Evolutionary conservation across 2,888 invertebrate species (phyloP).

Genomic region (Lampropteryx suffumata): DNA sequence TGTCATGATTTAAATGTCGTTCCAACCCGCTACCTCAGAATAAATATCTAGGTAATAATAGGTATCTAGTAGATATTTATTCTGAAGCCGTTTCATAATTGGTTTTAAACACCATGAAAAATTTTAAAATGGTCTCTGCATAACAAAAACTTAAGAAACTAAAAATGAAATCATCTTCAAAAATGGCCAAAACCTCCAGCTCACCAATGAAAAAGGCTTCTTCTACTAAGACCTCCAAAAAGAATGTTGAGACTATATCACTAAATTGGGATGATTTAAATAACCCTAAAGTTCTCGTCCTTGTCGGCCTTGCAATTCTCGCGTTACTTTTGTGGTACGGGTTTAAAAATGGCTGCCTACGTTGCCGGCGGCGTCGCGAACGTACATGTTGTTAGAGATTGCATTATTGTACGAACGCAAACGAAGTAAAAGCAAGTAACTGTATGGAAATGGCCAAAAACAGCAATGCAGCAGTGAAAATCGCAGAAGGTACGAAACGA

Average conservation of each 20-base stretch:
- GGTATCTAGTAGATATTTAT: too few relatives aligned
- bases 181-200: constrained; percentile 10
- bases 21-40: too few relatives aligned
- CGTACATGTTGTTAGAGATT: constrained; percentile 6
- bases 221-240: constrained; percentile 2
- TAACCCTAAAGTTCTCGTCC: constrained; percentile 13
- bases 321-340: constrained; percentile 17
- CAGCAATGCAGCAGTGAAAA: neutral
- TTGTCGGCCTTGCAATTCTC: constrained; percentile 14
- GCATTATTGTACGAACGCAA: neutral
- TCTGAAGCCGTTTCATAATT: neutral
- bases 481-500: neutral
- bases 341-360: constrained; percentile 12
- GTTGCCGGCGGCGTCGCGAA: constrained; percentile 5
- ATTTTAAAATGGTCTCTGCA: neutral
- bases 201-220: constrained; percentile 8
- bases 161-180: constrained; percentile 7
- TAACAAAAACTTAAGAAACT: constrained; percentile 2
- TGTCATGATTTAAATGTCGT: too few relatives aligned
- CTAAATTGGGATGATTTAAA: constrained; percentile 4
- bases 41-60: too few relatives aligned
- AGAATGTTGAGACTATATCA: too few relatives aligned
- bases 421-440: neutral
- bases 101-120: neutral
- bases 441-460: neutral